Evolutionary conservation across 1,140 invertebrate species (phyloP).

Genomic region (Trachymyrmex septentrionalis): DNA sequence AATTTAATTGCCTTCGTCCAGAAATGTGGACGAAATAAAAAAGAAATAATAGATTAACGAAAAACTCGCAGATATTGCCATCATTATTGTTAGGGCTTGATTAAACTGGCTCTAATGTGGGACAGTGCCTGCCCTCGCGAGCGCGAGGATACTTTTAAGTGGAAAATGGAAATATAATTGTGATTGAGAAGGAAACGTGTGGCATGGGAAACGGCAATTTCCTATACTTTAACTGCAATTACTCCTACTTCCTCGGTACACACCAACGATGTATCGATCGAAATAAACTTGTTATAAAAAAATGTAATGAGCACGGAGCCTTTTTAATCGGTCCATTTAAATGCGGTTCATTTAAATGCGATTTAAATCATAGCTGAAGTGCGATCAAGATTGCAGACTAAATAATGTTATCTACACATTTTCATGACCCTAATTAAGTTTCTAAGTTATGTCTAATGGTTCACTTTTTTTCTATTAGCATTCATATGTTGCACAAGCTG

Average conservation of each 20-base stretch:
- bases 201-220: slow-evolving; percentile 25
- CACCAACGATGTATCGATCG: slow-evolving; percentile 29
- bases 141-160: not conserved
- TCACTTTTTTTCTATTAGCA: not conserved
- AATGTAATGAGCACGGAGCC: slow-evolving; percentile 5
- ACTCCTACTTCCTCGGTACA: not conserved
- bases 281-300: slow-evolving; percentile 37
- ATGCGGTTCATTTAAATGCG: slow-evolving; percentile 19
- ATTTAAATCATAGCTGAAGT: slow-evolving; percentile 18
- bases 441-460: slow-evolving; percentile 12
- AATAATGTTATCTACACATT: slow-evolving; percentile 25
- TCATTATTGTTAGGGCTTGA: slow-evolving; percentile 17
- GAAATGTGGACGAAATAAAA: slow-evolving; percentile 34
- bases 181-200: slow-evolving; percentile 23
- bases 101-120: slow-evolving; percentile 18
- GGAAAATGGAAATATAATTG: slow-evolving; percentile 46
- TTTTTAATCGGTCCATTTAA: slow-evolving; percentile 13
- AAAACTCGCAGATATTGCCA: slow-evolving; percentile 25
- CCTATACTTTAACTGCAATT: not conserved
- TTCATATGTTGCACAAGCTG: not conserved
- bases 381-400: slow-evolving; percentile 34
- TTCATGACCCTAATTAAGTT: slow-evolving; percentile 7
- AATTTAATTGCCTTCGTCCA: slow-evolving; percentile 48
- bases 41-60: slow-evolving; percentile 20
- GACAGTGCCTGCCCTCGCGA: not conserved